Evolutionary conservation across 2,113 vertebrate genomes (phyloP).

Genomic region (Nanorana parkeri): DNA sequence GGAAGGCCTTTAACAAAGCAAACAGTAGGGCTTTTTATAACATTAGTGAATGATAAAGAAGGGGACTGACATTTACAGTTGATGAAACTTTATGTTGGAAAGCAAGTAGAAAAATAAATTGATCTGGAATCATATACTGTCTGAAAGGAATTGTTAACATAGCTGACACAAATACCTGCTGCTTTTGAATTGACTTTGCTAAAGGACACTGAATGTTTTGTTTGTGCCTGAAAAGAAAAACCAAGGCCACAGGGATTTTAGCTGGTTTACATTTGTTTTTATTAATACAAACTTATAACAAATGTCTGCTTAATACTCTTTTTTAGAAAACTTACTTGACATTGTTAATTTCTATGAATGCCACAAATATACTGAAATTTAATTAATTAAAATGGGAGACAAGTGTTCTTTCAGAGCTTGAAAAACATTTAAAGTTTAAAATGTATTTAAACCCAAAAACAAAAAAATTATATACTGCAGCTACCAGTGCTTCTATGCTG

Average conservation of each 20-base stretch:
- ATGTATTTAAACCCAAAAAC: no score
- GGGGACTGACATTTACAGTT: constrained; percentile 86
- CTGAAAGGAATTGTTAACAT: constrained; percentile 44
- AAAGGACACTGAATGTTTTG: constrained; percentile 34
- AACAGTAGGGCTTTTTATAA: constrained; percentile 81
- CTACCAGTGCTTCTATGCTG: no score
- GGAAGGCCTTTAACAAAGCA: constrained; percentile 83
- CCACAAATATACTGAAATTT: no score
- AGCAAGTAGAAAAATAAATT: constrained; percentile 74
- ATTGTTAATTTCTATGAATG: no score
- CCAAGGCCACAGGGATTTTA: not conserved
- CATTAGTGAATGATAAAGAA: constrained; percentile 84
- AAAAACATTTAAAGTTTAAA: no score
- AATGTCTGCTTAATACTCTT: no score
- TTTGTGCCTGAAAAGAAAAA: constrained; percentile 12
- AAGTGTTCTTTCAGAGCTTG: no score
- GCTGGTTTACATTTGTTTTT: not conserved
- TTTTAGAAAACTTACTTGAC: no score
- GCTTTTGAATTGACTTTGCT: constrained; percentile 41
- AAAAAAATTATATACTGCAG: no score
- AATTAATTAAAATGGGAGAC: no score
- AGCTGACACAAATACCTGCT: constrained; percentile 43
- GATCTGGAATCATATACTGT: constrained; percentile 50
- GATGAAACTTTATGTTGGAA: constrained; percentile 82
- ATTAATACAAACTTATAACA: no score